A percentile compares a stretch with the other conserved stretches of the same genome.
phyloP scores from a whole-genome alignment of 2,113 vertebrate genomes.

The Platycercus adscitus region DNA sequence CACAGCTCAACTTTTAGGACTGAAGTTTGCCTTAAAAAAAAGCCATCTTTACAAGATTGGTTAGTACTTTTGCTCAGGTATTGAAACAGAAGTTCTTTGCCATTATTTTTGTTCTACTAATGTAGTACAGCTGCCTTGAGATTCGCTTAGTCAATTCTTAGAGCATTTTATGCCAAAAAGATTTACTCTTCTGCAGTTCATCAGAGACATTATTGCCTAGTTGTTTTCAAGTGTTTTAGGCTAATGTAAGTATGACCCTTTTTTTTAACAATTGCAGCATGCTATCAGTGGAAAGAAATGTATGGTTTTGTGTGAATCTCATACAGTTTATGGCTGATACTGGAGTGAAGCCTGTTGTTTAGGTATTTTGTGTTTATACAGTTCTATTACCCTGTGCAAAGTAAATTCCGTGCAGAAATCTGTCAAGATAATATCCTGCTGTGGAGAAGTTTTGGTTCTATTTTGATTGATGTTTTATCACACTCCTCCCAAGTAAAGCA shows the following conservation, averaged over 20 bases:
- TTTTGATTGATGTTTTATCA: background rate
- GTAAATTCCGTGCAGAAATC: background rate
- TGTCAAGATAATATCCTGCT: background rate
- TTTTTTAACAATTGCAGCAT: background rate
- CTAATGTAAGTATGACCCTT: background rate
- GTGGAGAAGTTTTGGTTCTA: background rate
- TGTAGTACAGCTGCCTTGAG: background rate
- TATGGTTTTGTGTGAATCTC: background rate
- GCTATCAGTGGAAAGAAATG: background rate
- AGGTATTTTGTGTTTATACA: background rate
- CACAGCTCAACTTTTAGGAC: background rate
- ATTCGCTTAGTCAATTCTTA: rapidly evolving
- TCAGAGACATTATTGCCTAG: background rate
- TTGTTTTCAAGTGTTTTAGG: background rate
- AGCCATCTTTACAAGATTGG: background rate
- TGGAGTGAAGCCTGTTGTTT: background rate
- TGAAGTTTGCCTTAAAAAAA: background rate
- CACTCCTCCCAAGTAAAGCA: background rate
- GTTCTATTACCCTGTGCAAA: background rate
- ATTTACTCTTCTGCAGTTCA: background rate
- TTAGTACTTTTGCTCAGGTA: background rate
- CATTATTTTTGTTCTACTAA: background rate
- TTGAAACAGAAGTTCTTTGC: background rate
- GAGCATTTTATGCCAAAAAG: background rate
- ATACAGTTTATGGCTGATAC: background rate